Evolutionary conservation across 2,797 vertebrate genomes (phyloP), one percentile per base, ranked within the genome.

Genomic region (Gymnodraco acuticeps): DNA sequence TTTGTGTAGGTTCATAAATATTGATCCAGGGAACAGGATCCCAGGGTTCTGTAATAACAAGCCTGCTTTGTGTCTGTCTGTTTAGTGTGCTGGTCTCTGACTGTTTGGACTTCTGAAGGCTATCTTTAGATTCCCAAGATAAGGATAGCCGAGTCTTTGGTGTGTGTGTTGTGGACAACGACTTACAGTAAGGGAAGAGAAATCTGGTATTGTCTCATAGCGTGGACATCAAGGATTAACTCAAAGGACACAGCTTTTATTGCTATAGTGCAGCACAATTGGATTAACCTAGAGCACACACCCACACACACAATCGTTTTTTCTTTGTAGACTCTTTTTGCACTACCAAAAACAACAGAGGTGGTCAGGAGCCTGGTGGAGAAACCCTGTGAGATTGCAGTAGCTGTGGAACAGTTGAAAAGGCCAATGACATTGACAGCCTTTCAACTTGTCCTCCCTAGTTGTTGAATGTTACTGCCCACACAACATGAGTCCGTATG

Each of bases 81-180:
- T 84, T 63, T 62, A 80, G 87, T 81, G 65, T 82, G 63, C 75
- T 74, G 73, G 75, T 85, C 79, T 85, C 85, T 91, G 75, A 91
- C 83, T 86, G 65, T 70, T 46, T 79, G 50, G 41, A 84, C 77
- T 86, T 78, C 79, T 73, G 69, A 19, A 27, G 13, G 78, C 77
- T 93, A 93, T 92, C 93, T 95, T 91, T 90, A 90, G 84, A 68
- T 82, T 91, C 89, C 80, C 90, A 80, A 88, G 87, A 86, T 80
- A 85, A 76, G 81, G 86, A 75, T 77, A 81, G 81, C 63, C 53
- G 78, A 82, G 85, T 80, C 73, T 74, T 87, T 85, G 81, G 87
- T 86, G 56, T 64, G 56, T 64, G 61, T n/a, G n/a, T n/a, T n/a
- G n/a, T 77, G 77, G 53, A 73, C 75, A 77, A 20, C 13, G 19